Percentiles rank a stretch among this genome's conserved stretches.
These are phyloP conservation scores for Probosciger aterrimus DNA, from an alignment of 2,113 vertebrate genomes.

Conservation along the genomic window DNA sequence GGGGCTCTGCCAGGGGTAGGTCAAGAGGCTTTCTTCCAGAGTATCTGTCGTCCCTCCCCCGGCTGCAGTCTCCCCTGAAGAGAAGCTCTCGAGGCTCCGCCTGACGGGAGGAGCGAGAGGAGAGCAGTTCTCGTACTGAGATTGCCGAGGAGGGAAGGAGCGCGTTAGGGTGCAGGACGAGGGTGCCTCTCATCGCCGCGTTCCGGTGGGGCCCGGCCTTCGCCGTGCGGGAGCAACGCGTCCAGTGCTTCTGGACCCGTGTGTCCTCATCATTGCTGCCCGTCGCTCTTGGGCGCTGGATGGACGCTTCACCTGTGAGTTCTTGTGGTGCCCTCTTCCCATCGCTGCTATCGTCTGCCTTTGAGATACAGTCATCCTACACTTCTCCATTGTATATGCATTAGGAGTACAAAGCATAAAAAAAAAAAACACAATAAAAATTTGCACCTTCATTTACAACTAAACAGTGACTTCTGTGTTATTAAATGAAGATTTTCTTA, in stretches of 20 bases:
- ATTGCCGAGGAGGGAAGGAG: neutral
- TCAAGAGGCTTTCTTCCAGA: rapidly evolving
- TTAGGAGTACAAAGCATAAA: neutral
- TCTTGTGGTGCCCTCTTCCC: rapidly evolving
- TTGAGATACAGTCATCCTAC: rapidly evolving
- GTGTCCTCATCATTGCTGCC: neutral
- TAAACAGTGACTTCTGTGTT: neutral
- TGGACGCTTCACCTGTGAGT: rapidly evolving
- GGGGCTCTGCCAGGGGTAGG: neutral
- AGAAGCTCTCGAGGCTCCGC: rapidly evolving
- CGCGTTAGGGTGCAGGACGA: neutral
- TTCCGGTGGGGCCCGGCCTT: neutral
- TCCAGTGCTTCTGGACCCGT: neutral
- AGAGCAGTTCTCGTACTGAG: neutral
- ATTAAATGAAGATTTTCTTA: neutral
- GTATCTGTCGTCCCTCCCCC: too few species aligned
- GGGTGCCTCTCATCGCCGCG: neutral
- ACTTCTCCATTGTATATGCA: rapidly evolving
- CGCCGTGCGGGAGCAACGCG: neutral
- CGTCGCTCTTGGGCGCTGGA: neutral
- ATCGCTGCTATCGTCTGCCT: rapidly evolving
- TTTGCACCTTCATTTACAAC: rapidly evolving
- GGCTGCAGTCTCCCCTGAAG: rapidly evolving
- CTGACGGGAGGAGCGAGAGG: too few species aligned
- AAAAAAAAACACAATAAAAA: neutral